Conservation (phyloP, 2,797 vertebrate genomes). For the Heliangelus exortis region DNA sequence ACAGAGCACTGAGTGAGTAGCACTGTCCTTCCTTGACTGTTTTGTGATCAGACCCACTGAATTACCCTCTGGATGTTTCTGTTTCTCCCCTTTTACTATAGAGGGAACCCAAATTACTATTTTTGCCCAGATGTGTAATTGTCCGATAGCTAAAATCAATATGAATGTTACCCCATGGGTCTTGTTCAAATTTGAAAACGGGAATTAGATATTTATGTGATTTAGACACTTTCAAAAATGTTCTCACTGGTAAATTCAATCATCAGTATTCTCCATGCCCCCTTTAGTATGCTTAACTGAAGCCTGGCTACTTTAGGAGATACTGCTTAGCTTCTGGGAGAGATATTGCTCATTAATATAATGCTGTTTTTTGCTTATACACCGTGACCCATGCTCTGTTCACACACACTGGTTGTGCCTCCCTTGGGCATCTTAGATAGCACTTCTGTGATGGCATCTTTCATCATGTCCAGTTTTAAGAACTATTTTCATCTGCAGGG, state of each 20-base stretch:
- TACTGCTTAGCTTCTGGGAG: neutral
- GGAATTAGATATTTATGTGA: neutral
- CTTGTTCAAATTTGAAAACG: neutral
- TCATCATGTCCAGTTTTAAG: constrained; percentile 45
- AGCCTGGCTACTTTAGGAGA: neutral
- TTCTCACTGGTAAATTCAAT: neutral
- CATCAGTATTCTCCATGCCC: neutral
- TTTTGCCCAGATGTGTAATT: neutral
- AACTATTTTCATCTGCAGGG: constrained; percentile 19
- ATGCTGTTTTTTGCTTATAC: constrained; percentile 36
- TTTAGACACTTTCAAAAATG: neutral
- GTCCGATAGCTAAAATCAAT: neutral
- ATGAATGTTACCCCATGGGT: neutral
- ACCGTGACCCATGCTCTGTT: constrained; percentile 38
- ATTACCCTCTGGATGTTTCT: neutral
- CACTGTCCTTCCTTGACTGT: neutral
- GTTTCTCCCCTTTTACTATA: neutral
- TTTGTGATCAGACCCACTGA: neutral
- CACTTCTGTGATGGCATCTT: constrained; percentile 26
- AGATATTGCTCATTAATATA: constrained; percentile 28
- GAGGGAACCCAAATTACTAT: neutral
- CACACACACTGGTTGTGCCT: constrained; percentile 4
- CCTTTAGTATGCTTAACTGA: neutral
- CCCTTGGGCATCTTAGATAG: constrained; percentile 26
- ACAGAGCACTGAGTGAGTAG: neutral